Conservation (phyloP, 2,797 vertebrate species). For the Rhincodon typus region DNA sequence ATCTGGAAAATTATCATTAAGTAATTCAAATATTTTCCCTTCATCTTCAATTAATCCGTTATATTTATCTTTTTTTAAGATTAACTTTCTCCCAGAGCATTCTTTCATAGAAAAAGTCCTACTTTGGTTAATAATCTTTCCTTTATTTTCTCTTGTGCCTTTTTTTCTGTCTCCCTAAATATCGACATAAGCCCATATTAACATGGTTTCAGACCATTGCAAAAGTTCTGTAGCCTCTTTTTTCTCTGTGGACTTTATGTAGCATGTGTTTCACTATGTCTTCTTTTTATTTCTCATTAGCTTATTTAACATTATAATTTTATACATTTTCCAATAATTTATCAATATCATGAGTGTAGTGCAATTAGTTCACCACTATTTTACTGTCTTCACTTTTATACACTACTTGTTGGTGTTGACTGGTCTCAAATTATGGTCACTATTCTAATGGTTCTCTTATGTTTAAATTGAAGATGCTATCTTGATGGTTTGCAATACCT, state of each 20-base stretch:
- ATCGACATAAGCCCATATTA: not conserved
- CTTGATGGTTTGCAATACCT: not conserved
- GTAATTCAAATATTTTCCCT: conserved; percentile 7
- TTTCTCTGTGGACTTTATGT: not conserved
- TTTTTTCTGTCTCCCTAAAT: not conserved
- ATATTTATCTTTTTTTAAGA: not conserved
- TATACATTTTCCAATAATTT: not conserved
- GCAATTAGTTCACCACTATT: not conserved
- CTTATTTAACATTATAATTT: not conserved
- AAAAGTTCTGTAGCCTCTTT: not conserved
- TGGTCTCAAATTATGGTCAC: not conserved
- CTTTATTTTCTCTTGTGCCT: not conserved
- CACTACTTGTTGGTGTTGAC: not conserved
- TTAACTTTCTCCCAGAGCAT: not conserved
- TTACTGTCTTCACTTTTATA: not conserved
- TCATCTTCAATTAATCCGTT: not conserved
- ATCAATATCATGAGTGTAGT: not conserved
- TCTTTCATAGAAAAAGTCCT: not conserved
- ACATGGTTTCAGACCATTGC: not conserved
- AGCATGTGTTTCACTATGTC: not conserved
- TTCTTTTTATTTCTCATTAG: not conserved
- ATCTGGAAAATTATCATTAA: not conserved
- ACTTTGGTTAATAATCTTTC: not conserved
- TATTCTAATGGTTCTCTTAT: not conserved
- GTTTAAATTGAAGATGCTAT: not conserved